Percentiles rank a stretch among this genome's conserved stretches.
These are phyloP conservation scores for Antheraea mylitta DNA, from an alignment of 1,140 invertebrate genomes.

Conservation along the genomic window DNA sequence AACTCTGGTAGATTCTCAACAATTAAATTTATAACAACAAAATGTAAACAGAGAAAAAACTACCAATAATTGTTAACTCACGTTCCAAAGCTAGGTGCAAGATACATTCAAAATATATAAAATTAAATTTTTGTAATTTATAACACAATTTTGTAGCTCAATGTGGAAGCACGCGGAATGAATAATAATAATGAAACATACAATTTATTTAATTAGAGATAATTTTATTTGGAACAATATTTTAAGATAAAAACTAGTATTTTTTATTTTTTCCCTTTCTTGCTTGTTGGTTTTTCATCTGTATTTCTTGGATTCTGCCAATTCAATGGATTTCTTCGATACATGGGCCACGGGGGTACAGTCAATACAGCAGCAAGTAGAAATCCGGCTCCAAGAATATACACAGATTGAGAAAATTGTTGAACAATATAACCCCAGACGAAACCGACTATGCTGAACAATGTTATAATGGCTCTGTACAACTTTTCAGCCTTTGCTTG, in stretches of 20 bases:
- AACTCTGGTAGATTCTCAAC: no score
- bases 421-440: constrained; percentile 96
- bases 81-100: no score
- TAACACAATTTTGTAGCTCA: no score
- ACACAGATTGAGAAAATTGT: constrained; percentile 96
- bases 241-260: background rate
- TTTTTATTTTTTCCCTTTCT: constrained; percentile 60
- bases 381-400: constrained; percentile 95
- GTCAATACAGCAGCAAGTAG: constrained; percentile 90
- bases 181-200: background rate
- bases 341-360: constrained; percentile 96
- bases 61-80: no score
- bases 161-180: no score
- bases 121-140: no score
- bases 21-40: no score
- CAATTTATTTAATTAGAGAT: background rate
- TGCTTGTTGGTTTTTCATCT: constrained; percentile 63
- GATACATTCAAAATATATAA: no score
- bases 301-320: constrained; percentile 88
- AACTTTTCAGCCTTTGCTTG: constrained; percentile 93
- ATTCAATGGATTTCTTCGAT: constrained; percentile 90
- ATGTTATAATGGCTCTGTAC: constrained; percentile 92
- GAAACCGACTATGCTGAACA: constrained; percentile 93
- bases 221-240: background rate
- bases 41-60: no score